Conservation (phyloP, 2,888 invertebrate genomes). For the Brachypalpus laphriformis region DNA sequence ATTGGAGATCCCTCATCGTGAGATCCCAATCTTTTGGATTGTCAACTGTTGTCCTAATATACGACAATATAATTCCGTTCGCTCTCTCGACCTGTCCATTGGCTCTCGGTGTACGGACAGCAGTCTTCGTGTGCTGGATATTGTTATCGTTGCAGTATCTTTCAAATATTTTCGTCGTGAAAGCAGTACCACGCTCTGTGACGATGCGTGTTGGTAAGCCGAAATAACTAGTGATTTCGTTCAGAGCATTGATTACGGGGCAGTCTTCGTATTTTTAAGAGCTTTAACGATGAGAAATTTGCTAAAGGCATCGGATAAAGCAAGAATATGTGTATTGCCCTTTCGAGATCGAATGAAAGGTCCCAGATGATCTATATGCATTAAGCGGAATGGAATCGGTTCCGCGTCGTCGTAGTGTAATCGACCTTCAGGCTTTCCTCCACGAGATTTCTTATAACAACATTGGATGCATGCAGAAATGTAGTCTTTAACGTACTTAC, state of each 20-base stretch:
- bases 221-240: background rate
- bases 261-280: slow-evolving; percentile 15
- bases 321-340: background rate
- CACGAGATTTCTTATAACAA: too few species aligned
- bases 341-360: too few species aligned
- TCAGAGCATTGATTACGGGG: background rate
- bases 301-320: background rate
- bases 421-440: background rate
- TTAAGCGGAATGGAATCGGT: background rate
- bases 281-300: slow-evolving; percentile 24
- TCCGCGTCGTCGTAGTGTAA: background rate
- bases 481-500: slow-evolving; percentile 13
- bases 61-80: slow-evolving; percentile 69
- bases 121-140: slow-evolving; percentile 75
- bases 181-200: too few species aligned
- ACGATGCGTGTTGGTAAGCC: too few species aligned
- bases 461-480: slow-evolving; percentile 45
- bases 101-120: slow-evolving; percentile 73
- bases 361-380: background rate
- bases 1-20: slow-evolving; percentile 60
- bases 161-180: too few species aligned
- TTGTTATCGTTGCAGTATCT: slow-evolving; percentile 72
- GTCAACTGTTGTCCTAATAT: slow-evolving; percentile 68
- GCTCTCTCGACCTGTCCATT: slow-evolving; percentile 71
- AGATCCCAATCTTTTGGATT: slow-evolving; percentile 61